phyloP scores from a whole-genome alignment of 2,888 invertebrate species.

The Agrilus mali region DNA sequence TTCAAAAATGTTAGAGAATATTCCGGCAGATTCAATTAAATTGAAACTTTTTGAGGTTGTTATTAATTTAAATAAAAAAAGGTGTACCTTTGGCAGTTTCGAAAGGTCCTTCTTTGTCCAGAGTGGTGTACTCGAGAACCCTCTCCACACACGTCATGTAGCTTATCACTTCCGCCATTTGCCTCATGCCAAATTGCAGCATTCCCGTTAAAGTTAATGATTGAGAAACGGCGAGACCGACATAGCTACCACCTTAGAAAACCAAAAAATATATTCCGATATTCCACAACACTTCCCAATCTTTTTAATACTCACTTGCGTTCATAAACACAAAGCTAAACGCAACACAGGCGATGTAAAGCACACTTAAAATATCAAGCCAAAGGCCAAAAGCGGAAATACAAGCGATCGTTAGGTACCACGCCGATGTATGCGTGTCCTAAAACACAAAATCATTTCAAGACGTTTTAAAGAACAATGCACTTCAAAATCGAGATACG shows the following conservation, averaged over 20 bases:
- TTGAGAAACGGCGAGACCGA: constrained; percentile 57
- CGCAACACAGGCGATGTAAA: constrained; percentile 45
- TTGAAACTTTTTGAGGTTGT: no score
- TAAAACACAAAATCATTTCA: constrained; percentile 3
- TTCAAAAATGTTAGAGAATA: no score
- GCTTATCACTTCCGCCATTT: constrained; percentile 57
- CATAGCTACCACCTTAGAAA: constrained; percentile 35
- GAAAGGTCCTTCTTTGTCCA: constrained; percentile 51
- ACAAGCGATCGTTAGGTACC: constrained; percentile 47
- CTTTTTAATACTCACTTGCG: constrained; percentile 32
- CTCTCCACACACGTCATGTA: constrained; percentile 68
- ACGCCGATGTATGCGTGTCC: constrained; percentile 51
- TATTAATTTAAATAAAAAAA: no score
- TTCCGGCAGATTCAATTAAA: no score
- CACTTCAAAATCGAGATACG: no score
- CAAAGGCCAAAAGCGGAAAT: constrained; percentile 52
- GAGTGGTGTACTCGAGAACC: constrained; percentile 57
- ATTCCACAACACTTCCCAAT: no score
- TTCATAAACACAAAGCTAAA: constrained; percentile 45
- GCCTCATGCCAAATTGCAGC: constrained; percentile 66
- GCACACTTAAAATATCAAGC: constrained; percentile 48
- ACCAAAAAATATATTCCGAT: neutral
- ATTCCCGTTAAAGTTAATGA: constrained; percentile 59
- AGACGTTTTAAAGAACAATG: no score
- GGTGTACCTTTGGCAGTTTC: constrained; percentile 35